Base-by-base conservation (phyloP, 2,113 vertebrate species). In the Hydrochoerus hydrochaeris region DNA sequence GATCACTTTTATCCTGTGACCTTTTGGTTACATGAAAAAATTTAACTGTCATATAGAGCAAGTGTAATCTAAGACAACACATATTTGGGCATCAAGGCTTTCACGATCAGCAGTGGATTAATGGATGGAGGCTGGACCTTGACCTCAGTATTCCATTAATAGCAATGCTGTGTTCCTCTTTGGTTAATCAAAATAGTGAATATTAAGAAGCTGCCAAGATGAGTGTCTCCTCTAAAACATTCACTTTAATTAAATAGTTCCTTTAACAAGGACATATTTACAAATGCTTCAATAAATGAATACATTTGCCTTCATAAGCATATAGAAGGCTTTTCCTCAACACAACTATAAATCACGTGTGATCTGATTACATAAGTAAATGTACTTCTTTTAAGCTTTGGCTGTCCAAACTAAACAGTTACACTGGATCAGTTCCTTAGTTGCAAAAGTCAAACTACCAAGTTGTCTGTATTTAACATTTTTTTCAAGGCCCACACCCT, bases 341-440 rank as follows among this genome's bases (percentile, higher is more conserved):
- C 22, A 95, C 54, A 95, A 1, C 24, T 94, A 1, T 92, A 95
- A 97, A 93, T 85, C 95, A 1, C 4, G 95, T 96, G n/a, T 71
- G 16, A 85, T 80, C 35, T 93, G 60, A 58, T 32, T 94, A 49
- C 24, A 32, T 35, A 62, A 6, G 1, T 75, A 71, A 93, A 80
- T 89, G 41, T 35, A 22, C 5, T 91, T 11, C 1, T 28, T 87
- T 95, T 86, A 93, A 90, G 10, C 1, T 82, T 75, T 89, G 38
- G 17, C 17, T 84, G 30, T 24, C 20, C 20, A 62, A 82, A 54
- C 30, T 78, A 17, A 41, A 44, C n/a, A 69, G 12, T 81, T 65
- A 54, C 30, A 52, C 71, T 54, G 78, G 2, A 41, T 84, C 85
- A 26, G 7, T 69, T 87, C 38, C 30, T 87, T 80, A 52, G 57